phyloP scores from a whole-genome alignment of 2,113 vertebrate species.

The Xiphorhynchus elegans region DNA sequence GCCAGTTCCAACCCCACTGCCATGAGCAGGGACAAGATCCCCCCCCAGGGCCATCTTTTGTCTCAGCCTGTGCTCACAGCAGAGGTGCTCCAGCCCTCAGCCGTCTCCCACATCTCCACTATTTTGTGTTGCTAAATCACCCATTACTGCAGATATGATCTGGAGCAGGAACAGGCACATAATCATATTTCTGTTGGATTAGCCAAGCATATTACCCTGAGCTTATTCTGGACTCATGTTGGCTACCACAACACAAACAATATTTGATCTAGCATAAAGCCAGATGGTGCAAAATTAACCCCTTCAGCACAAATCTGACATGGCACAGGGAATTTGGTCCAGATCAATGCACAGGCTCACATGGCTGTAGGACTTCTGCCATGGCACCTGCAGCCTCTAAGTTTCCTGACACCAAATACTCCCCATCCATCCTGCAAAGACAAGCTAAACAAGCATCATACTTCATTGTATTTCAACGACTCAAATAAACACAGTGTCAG shows the following conservation, averaged over 20 bases:
- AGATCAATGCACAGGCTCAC: neutral
- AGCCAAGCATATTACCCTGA: neutral
- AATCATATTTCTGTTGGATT: constrained; percentile 39
- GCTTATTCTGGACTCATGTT: neutral
- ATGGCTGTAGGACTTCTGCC: neutral
- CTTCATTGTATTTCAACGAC: neutral
- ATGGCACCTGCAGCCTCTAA: neutral
- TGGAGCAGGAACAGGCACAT: neutral
- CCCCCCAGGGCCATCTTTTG: neutral
- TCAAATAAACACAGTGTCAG: neutral
- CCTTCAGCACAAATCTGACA: neutral
- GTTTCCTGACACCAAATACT: neutral
- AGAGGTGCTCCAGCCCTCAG: neutral
- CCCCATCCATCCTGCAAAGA: neutral
- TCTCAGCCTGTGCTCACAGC: neutral
- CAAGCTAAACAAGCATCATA: neutral
- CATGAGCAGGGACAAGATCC: neutral
- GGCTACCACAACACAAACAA: constrained; percentile 8
- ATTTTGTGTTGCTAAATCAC: neutral
- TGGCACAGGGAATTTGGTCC: neutral
- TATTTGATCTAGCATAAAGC: constrained; percentile 29
- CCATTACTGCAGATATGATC: neutral
- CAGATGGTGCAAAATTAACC: constrained; percentile 39
- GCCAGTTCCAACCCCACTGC: neutral
- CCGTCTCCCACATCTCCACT: neutral